Evolutionary conservation across 2,113 vertebrate species (phyloP).

Genomic region (Petromus typicus): DNA sequence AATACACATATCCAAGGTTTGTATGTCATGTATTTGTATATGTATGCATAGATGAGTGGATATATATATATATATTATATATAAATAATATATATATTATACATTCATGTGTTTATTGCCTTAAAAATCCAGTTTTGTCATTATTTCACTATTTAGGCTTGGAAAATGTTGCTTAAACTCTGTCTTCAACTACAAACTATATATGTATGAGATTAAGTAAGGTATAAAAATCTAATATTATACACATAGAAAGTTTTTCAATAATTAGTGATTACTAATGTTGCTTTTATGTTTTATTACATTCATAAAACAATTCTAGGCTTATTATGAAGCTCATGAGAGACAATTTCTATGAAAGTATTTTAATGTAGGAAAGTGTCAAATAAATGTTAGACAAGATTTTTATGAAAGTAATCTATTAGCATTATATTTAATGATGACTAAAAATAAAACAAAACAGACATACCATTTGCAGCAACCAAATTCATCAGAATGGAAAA

Average conservation of each 20-base stretch:
- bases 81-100: no score
- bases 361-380: neutral
- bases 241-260: neutral
- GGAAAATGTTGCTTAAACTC: neutral
- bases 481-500: neutral
- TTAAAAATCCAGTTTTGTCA: neutral
- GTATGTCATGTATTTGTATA: neutral
- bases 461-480: neutral
- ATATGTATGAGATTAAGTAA: neutral
- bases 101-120: neutral
- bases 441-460: constrained; percentile 1
- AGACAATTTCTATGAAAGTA: neutral
- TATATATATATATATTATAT: neutral
- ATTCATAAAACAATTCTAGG: neutral
- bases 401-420: neutral
- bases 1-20: neutral
- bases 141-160: neutral
- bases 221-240: neutral
- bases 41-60: neutral
- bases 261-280: neutral
- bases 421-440: neutral
- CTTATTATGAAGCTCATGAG: neutral
- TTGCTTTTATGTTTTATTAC: constrained; percentile 16
- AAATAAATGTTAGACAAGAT: neutral
- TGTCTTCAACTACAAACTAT: neutral